Evolutionary conservation across 2,797 vertebrate genomes (phyloP).

Genomic region (Discoglossus pictus): DNA sequence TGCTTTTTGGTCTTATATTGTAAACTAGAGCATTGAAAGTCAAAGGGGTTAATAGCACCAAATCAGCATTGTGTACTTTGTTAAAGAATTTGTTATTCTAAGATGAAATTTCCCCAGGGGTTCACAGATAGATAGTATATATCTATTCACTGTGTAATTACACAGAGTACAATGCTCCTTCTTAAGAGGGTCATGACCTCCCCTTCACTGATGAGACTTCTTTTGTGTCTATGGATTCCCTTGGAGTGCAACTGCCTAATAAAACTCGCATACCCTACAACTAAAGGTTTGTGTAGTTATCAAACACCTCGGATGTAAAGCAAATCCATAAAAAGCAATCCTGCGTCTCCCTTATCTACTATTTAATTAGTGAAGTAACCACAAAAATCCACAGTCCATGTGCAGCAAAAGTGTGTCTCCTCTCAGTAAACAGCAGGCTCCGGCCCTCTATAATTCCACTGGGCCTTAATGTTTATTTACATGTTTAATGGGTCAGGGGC

Average conservation of each 20-base stretch:
- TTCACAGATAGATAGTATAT: too few relatives aligned
- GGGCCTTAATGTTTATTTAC: slow-evolving; percentile 15
- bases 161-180: background rate
- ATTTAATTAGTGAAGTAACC: slow-evolving; percentile 2
- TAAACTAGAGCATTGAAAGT: too few relatives aligned
- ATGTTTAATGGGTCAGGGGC: slow-evolving; percentile 20
- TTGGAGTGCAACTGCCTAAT: background rate
- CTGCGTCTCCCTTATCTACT: slow-evolving; percentile 8
- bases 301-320: background rate
- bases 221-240: slow-evolving; percentile 5
- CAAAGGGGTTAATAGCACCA: too few relatives aligned
- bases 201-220: background rate
- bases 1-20: too few relatives aligned
- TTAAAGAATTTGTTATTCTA: too few relatives aligned
- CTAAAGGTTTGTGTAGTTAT: slow-evolving; percentile 7
- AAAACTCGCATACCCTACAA: slow-evolving; percentile 1
- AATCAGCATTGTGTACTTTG: too few relatives aligned
- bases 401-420: background rate
- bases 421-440: background rate
- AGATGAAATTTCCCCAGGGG: too few relatives aligned
- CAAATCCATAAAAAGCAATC: slow-evolving; percentile 9
- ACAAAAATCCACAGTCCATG: background rate
- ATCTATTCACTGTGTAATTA: too few relatives aligned
- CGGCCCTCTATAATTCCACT: background rate
- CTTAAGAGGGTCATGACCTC: slow-evolving; percentile 28